Evolutionary conservation across 2,113 vertebrate species (phyloP).

Genomic region (Myotis brandtii): DNA sequence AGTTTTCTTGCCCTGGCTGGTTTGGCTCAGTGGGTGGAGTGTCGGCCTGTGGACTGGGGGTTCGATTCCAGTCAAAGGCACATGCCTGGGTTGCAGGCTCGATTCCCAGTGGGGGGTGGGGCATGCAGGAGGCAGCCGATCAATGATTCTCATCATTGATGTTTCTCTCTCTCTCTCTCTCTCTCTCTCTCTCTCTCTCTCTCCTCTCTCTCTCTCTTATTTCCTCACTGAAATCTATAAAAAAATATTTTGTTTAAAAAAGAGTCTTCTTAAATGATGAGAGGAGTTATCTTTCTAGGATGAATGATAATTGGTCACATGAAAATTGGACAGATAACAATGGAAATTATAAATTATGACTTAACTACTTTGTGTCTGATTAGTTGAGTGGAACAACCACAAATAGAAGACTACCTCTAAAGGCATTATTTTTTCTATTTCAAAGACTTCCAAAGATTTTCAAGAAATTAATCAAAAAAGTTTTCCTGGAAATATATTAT

Average conservation of each 20-base stretch:
- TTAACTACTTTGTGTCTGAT: not conserved
- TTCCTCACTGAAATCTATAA: too few relatives aligned
- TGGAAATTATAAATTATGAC: not conserved
- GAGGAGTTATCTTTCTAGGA: constrained; percentile 22
- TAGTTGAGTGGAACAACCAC: not conserved
- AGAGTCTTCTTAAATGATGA: not conserved
- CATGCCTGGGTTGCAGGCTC: too few relatives aligned
- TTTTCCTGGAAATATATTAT: constrained; percentile 11
- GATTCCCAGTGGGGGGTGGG: too few relatives aligned
- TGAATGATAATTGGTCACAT: not conserved
- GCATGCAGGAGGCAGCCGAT: too few relatives aligned
- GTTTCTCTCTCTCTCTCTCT: too few relatives aligned
- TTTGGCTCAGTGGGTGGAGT: too few relatives aligned
- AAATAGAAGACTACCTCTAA: not conserved
- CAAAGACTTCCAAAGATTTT: constrained; percentile 2
- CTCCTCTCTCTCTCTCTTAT: too few relatives aligned
- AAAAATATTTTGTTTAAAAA: too few relatives aligned
- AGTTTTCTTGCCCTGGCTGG: not conserved
- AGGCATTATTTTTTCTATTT: not conserved
- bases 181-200: too few relatives aligned
- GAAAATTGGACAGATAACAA: not conserved
- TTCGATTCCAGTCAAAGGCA: too few relatives aligned
- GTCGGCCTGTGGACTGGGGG: too few relatives aligned
- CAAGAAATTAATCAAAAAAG: constrained; percentile 24
- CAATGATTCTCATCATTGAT: too few relatives aligned